Percentiles rank a stretch among this genome's conserved stretches.
Conservation (phyloP, 1,140 invertebrate genomes). For the Cardiocondyla obscurior region DNA sequence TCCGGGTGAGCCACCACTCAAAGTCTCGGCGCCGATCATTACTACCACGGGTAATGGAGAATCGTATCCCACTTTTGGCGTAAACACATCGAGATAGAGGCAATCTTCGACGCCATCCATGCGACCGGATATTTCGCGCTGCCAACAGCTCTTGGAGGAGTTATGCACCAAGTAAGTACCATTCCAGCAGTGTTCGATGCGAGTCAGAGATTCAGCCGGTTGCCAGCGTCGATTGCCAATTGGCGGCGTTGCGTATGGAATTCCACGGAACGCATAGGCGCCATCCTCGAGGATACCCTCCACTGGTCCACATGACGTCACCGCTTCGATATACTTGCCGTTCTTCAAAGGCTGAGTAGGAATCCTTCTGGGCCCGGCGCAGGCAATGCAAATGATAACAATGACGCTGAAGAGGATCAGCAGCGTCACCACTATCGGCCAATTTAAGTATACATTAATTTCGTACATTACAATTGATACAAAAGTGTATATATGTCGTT, state of each 20-base stretch:
- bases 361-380: conserved; percentile 84
- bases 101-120: conserved; percentile 91
- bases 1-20: conserved; percentile 89
- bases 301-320: conserved; percentile 91
- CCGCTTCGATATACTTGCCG: conserved; percentile 89
- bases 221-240: conserved; percentile 89
- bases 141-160: conserved; percentile 87
- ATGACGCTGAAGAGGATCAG: conserved; percentile 87
- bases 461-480: background rate
- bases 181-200: conserved; percentile 92
- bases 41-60: conserved; percentile 92
- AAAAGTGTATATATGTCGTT: background rate
- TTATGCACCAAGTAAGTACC: conserved; percentile 89
- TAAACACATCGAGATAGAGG: conserved; percentile 91
- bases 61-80: conserved; percentile 89
- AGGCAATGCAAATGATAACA: conserved; percentile 87
- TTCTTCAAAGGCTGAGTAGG: conserved; percentile 85
- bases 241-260: conserved; percentile 94
- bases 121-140: conserved; percentile 86
- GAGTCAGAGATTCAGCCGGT: conserved; percentile 87
- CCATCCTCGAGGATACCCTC: conserved; percentile 91
- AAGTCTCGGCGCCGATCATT: conserved; percentile 90
- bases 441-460: background rate
- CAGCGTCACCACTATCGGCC: background rate
- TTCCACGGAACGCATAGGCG: conserved; percentile 91